Conservation (phyloP, 2,113 vertebrate genomes). For the Irena cyanogastra region DNA sequence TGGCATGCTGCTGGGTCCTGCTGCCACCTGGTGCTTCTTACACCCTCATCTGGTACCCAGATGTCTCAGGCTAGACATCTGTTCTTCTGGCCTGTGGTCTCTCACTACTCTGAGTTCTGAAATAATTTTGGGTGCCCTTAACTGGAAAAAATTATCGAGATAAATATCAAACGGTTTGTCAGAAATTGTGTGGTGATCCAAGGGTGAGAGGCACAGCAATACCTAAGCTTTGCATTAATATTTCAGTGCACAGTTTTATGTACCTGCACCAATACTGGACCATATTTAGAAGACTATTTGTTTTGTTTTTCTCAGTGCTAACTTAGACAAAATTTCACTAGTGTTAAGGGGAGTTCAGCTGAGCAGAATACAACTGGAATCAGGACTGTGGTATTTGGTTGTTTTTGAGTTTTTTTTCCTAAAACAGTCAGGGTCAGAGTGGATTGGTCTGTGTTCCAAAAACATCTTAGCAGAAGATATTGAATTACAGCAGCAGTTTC, state of each 20-base stretch:
- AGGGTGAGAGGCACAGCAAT: background rate
- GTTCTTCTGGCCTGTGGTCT: background rate
- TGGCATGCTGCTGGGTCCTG: background rate
- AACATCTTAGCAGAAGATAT: background rate
- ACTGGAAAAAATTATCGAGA: background rate
- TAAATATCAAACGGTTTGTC: background rate
- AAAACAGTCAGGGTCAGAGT: background rate
- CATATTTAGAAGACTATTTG: background rate
- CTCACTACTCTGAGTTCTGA: background rate
- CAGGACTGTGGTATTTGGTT: background rate
- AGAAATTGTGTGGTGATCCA: background rate
- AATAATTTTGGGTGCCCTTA: background rate
- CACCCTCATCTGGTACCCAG: background rate
- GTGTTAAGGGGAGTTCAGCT: background rate
- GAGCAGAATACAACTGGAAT: background rate
- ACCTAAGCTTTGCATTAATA: background rate
- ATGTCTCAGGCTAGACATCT: background rate
- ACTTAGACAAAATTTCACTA: background rate
- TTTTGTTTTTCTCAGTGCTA: background rate
- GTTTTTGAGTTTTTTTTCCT: background rate
- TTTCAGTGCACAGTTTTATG: background rate
- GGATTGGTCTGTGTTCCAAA: background rate
- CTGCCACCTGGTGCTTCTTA: background rate
- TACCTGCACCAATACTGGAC: background rate
- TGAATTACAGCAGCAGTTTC: background rate